Evolutionary conservation across 2,888 invertebrate species (phyloP), one percentile per base, ranked within the genome.

Genomic region (Eristalis pertinax): DNA sequence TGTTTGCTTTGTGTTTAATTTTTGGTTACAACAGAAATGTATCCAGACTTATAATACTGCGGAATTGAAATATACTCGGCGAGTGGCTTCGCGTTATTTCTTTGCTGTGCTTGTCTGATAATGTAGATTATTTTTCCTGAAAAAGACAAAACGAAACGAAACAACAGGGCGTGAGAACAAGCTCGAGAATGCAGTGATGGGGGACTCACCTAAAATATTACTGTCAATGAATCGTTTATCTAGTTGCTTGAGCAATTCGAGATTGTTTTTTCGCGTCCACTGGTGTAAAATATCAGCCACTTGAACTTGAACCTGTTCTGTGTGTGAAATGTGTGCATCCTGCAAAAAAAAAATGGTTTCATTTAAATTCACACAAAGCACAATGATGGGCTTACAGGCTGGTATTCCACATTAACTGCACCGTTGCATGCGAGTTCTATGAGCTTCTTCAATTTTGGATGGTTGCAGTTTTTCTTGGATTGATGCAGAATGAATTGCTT

Each of bases 41-140:
- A 92, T 78, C 93, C 93, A 90, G 91, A 90, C 80, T 90, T 90
- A 89, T 93, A 93, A 91, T 92, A 93, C 91, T 93, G 93, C 81
- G 93, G 93, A 91, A 93, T 92, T 89, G 91, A 90, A 83, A 93
- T 91, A 89, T 90, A 90, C 78, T 93, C 92, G 56, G 92, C 91
- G 88, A 92, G 76, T 58, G 90, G 90, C 32, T 84, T 87, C 50
- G 73, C 64, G 73, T 87, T 69, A 76, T 80, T 87, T 80, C 87
- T 87, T 69, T 90, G 91, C 67, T 43, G 91, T 68, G 91, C 91
- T 87, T 93, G 92, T 22, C 93, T 90, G 88, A 93, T 91, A 80
- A 93, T 90, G 86, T 93, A 91, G 41, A 92, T 92, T 79, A 93
- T 91, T 91, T 93, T 93, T 62, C 93, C 93, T 93, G 63, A 76